A percentile compares a stretch with the other conserved stretches of the same genome.
phyloP scores from a whole-genome alignment of 1,140 invertebrate species.

The Macrobrachium rosenbergii region DNA sequence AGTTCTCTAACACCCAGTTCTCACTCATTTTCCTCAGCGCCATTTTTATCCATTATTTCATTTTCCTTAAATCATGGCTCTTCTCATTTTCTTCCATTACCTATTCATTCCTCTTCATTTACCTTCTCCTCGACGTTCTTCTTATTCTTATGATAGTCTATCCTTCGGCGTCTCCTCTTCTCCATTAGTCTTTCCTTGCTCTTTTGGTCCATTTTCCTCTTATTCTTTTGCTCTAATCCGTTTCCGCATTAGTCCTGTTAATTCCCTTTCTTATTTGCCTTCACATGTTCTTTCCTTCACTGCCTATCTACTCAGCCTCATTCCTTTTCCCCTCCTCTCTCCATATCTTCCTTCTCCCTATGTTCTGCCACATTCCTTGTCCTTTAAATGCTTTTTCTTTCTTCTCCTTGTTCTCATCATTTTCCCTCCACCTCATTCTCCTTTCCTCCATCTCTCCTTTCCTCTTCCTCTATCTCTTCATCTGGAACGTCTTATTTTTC shows the following conservation, averaged over 20 bases:
- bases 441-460: no score
- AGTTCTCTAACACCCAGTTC: neutral
- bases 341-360: neutral
- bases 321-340: neutral
- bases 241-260: no score
- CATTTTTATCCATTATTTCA: neutral
- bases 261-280: neutral
- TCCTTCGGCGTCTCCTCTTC: no score
- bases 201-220: neutral
- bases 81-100: neutral
- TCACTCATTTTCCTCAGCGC: neutral
- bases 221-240: neutral
- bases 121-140: no score
- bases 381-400: no score
- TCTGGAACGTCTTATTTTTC: no score
- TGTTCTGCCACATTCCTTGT: no score
- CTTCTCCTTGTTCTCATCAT: no score
- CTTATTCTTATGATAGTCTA: no score
- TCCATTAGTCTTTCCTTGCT: neutral
- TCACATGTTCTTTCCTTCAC: neutral
- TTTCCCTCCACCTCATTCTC: no score
- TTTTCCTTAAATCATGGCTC: neutral
- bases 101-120: no score
- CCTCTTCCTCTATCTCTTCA: no score
- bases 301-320: neutral